Evolutionary conservation across 2,797 vertebrate genomes (phyloP).

Genomic region (Myotis planiceps): DNA sequence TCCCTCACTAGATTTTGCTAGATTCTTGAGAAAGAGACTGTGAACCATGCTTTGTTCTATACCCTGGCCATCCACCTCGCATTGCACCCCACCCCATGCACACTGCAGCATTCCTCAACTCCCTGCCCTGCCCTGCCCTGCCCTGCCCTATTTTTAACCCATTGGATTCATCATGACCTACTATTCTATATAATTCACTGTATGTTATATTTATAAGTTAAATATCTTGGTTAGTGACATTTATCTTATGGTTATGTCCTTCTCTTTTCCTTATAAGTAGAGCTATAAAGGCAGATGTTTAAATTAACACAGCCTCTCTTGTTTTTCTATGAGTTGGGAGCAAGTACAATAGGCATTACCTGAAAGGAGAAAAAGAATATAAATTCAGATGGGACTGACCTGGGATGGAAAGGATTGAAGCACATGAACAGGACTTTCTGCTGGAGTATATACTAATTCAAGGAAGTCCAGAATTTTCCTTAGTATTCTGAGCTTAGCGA

Average conservation of each 20-base stretch:
- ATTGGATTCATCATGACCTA: neutral
- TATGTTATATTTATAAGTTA: neutral
- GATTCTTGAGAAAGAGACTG: neutral
- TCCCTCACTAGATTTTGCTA: neutral
- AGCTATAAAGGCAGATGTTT: neutral
- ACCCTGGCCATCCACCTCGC: neutral
- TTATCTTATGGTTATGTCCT: neutral
- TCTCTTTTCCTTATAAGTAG: neutral
- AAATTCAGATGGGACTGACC: neutral
- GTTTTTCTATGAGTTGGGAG: neutral
- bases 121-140: no score
- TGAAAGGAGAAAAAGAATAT: neutral
- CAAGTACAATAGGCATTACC: neutral
- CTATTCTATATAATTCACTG: neutral
- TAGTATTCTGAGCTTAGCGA: neutral
- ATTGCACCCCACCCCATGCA: neutral
- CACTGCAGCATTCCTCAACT: neutral
- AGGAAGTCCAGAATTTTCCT: neutral
- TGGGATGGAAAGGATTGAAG: neutral
- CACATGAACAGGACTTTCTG: neutral
- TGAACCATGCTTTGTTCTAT: neutral
- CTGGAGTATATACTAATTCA: neutral
- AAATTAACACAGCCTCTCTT: neutral
- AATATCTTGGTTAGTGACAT: neutral
- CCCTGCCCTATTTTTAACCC: neutral